Conservation (phyloP, 2,797 vertebrate species). For the Halcyon leucocephala region DNA sequence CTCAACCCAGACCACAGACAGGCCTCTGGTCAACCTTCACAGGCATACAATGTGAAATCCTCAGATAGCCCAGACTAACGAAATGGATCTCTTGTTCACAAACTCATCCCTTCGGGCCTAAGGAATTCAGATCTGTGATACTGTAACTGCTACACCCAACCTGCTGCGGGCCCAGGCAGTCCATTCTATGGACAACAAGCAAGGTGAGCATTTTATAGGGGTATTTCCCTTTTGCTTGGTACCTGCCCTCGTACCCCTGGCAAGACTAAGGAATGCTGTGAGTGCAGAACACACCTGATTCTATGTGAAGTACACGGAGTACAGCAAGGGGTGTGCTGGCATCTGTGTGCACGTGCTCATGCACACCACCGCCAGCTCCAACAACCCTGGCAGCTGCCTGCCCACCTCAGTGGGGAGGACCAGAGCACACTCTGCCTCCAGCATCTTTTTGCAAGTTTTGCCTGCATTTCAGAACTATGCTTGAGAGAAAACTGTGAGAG, state of each 20-base stretch:
- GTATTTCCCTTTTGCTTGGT: not conserved
- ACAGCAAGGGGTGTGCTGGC: not conserved
- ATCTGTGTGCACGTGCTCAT: accelerated
- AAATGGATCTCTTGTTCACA: not conserved
- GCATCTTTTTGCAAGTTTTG: not conserved
- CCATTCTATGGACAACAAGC: not conserved
- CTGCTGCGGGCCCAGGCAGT: not conserved
- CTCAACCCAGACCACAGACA: not conserved
- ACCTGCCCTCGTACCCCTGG: not conserved
- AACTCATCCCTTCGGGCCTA: not conserved
- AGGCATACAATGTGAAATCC: accelerated
- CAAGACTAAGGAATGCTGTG: not conserved
- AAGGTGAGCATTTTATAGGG: not conserved
- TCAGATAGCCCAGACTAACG: not conserved
- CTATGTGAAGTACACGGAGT: not conserved
- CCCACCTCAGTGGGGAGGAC: too few relatives aligned
- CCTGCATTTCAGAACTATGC: not conserved
- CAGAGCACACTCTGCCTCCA: not conserved
- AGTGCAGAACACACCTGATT: not conserved
- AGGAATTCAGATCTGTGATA: too few relatives aligned
- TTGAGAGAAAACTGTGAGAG: not conserved
- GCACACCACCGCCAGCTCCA: accelerated
- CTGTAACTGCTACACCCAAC: not conserved
- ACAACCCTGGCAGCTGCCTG: accelerated
- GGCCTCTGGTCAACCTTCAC: not conserved